Evolutionary conservation across 2,113 vertebrate species (phyloP), one percentile per base, ranked within the genome.

Genomic region (Perccottus glenii): DNA sequence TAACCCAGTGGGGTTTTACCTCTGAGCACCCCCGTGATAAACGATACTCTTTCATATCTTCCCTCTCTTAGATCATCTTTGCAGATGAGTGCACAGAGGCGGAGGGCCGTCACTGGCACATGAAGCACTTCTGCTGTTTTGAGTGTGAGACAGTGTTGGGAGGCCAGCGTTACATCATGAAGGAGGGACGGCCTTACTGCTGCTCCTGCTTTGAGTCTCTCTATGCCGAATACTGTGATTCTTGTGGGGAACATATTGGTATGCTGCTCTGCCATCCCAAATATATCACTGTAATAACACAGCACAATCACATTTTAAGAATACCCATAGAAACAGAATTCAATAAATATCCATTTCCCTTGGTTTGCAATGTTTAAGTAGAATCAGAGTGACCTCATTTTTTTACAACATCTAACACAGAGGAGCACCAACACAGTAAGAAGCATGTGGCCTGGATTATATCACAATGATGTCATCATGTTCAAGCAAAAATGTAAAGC

Each of bases 101-200:
- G 0, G 98, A 99, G 84, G 97, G 98, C 2, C 91, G 97, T 3
- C 98, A 99, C 89, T 99, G 98, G 98, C 98, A 99, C 91, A 99
- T 98, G 97, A 97, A 98, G 87, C 98, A 99, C 83, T 99, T 99
- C 80, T 99, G 98, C 91, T 99, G 98, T 88, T 99, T 97, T 0
- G 98, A 99, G 87, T 99, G 98, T 0, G 96, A 98, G 92, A 96
- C 95, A 0, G 95, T 96, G 59, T 92, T 99, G 73, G 98, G 98
- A 0, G 98, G 98, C 10, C 98, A 98, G 91, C 94, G 98, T 57
- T 99, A 99, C 92, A 99, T 99, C 91, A 99, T 99, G 98, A 99
- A 99, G 91, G 98, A 99, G 1, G 96, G 97, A 7, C 88, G 96
- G 8, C 97, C 98, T 11, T 99, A 98, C 91, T 99, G 98, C 86